Evolutionary conservation across 2,113 vertebrate species (phyloP).

Genomic region (Pyrgilauda ruficollis): DNA sequence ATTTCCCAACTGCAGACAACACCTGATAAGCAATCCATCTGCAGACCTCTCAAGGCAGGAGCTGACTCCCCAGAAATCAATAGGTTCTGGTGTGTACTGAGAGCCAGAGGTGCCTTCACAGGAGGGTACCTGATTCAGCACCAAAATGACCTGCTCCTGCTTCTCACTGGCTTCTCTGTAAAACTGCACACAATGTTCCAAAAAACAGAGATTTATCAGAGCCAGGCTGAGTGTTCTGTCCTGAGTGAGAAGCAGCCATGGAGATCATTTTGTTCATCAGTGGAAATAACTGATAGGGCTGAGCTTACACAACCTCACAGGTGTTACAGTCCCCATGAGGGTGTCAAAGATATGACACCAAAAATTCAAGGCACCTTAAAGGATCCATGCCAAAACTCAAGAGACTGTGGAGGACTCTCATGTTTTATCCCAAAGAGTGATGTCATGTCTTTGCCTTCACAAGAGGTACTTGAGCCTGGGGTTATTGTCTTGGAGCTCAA

Average conservation of each 20-base stretch:
- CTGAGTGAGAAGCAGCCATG: background rate
- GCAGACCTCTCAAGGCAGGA: background rate
- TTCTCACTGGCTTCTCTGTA: background rate
- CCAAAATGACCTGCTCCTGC: background rate
- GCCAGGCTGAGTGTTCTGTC: accelerated
- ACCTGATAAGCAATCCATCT: background rate
- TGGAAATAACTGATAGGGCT: background rate
- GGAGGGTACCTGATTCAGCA: background rate
- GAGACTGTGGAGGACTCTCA: background rate
- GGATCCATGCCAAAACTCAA: background rate
- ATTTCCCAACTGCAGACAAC: background rate
- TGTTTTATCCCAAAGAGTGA: background rate
- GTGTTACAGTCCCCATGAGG: background rate
- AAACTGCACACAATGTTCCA: background rate
- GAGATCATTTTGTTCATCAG: background rate
- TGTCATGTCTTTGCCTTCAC: background rate
- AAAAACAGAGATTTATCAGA: background rate
- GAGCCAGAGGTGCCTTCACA: background rate
- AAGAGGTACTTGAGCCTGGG: background rate
- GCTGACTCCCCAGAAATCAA: background rate
- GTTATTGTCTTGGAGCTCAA: background rate
- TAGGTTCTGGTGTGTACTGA: background rate
- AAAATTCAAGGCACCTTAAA: background rate
- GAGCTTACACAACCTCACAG: background rate
- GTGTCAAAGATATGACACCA: background rate